Evolutionary conservation across 2,888 invertebrate genomes (phyloP), one percentile per base, ranked within the genome.

Genomic region (Stenoptilia bipunctidactyla): DNA sequence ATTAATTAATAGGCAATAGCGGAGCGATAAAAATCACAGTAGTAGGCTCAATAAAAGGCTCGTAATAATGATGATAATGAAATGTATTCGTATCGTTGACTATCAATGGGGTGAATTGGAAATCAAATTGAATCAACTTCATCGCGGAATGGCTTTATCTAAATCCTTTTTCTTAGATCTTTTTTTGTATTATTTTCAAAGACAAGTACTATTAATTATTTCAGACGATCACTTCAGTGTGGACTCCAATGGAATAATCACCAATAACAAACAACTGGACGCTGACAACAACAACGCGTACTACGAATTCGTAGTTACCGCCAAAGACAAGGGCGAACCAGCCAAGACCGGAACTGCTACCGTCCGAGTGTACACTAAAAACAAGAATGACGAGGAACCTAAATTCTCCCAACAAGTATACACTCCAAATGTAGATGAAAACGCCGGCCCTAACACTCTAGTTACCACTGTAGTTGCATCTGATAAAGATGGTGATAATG

Each of bases 231-330:
- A 97, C 73, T 98, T 98, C 70, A 92, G 92, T 47, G 96, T 98
- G 9, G 96, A 97, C 68, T 90, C 93, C 6, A 93, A 92, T 60
- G 97, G 97, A 30, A 92, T 96, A 40, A 96, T 97, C 48, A 93
- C 93, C 38, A 96, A 96, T 64, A 94, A 94, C 66, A 94, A 94
- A 61, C 94, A 96, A 65, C 83, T 97, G 41, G 97, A 97, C 61
- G 97, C 97, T 4, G 97, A 97, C 66, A 96, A 97, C 64, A 96
- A 97, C 64, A 96, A 96, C 66, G 96, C 96, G 34, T 97, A 97
- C 71, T 97, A 97, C 62, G 96, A 98, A 69, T 96, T 98, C 61
- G 89, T 88, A 20, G 96, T 98, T 14, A 95, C 95, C 1, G 97
- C 97, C 6, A 94, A 92, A 66, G 98, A 98, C 65, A 95, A 94